Conservation (phyloP, 2,113 vertebrate species). For the Brachyistius frenatus region DNA sequence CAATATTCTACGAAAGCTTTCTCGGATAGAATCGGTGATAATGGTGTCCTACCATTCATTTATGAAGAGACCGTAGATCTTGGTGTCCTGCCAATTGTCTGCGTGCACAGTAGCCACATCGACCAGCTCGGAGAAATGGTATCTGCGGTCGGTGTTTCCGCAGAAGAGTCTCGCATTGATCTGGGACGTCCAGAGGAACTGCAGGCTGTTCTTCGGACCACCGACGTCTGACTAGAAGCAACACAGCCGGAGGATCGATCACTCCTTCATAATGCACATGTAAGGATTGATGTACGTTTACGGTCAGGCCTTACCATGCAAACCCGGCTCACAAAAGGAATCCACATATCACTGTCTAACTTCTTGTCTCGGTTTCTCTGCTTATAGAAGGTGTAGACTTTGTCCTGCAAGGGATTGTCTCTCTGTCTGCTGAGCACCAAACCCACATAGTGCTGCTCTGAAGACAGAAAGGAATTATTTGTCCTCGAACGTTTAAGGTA, state of each 20-base stretch:
- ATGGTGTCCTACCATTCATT: slow-evolving; percentile 79
- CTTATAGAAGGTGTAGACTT: slow-evolving; percentile 75
- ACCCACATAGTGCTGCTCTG: slow-evolving; percentile 77
- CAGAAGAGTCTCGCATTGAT: slow-evolving; percentile 78
- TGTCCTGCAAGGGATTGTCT: slow-evolving; percentile 47
- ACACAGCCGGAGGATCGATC: not conserved
- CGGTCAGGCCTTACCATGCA: slow-evolving; percentile 74
- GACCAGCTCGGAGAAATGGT: slow-evolving; percentile 72
- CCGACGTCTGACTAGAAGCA: slow-evolving; percentile 73
- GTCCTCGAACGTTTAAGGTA: not conserved
- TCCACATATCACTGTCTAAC: slow-evolving; percentile 56
- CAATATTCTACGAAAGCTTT: too few species aligned
- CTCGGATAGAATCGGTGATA: rapidly evolving
- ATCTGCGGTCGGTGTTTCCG: slow-evolving; percentile 47
- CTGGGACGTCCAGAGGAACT: slow-evolving; percentile 81
- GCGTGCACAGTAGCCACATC: slow-evolving; percentile 63
- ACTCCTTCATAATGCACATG: not conserved
- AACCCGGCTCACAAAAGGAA: slow-evolving; percentile 75
- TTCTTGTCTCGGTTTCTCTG: slow-evolving; percentile 51
- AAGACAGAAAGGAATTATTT: not conserved
- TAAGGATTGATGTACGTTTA: too few species aligned
- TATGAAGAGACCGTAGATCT: slow-evolving; percentile 81
- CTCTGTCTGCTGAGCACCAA: slow-evolving; percentile 51
- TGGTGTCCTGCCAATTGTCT: slow-evolving; percentile 57
- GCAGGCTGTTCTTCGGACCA: slow-evolving; percentile 70